Percentiles rank a stretch among this genome's conserved stretches.
phyloP scores from a whole-genome alignment of 2,113 vertebrate species.

The Indicator maculatus region DNA sequence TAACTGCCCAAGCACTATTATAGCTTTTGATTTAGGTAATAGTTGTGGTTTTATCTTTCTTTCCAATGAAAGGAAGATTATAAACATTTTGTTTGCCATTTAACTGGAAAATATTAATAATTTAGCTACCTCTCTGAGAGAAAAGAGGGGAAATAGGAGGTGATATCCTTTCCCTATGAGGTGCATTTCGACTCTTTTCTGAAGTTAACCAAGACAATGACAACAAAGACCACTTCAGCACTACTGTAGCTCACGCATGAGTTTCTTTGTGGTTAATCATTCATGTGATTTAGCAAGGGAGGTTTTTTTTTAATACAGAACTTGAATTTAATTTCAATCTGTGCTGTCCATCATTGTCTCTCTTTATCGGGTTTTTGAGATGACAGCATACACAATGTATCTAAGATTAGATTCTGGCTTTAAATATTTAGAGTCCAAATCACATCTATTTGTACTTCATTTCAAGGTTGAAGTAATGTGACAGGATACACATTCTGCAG shows the following conservation, averaged over 20 bases:
- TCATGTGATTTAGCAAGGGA: constrained; percentile 33
- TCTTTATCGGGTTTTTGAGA: not conserved
- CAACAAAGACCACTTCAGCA: not conserved
- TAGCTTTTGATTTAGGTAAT: constrained; percentile 14
- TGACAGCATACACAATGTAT: constrained; percentile 39
- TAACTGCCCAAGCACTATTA: not conserved
- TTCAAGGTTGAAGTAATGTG: constrained; percentile 44
- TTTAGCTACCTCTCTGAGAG: not conserved
- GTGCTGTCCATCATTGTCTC: constrained; percentile 36
- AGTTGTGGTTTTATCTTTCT: constrained; percentile 18
- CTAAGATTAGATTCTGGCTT: constrained; percentile 58
- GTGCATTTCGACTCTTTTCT: not conserved
- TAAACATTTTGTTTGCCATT: constrained; percentile 39
- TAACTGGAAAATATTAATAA: constrained; percentile 25
- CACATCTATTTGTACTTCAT: constrained; percentile 42
- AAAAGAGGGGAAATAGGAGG: not conserved
- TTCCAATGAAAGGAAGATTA: constrained; percentile 15
- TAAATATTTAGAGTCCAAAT: constrained; percentile 60
- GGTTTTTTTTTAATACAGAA: constrained; percentile 8
- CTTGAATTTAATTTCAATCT: constrained; percentile 36
- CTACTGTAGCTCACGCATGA: not conserved
- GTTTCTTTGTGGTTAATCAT: constrained; percentile 48
- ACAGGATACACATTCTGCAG: not conserved
- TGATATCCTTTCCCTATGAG: not conserved
- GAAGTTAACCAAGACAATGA: not conserved